Base-by-base conservation (phyloP, 2,888 invertebrate species). In the Eristalis pertinax region DNA sequence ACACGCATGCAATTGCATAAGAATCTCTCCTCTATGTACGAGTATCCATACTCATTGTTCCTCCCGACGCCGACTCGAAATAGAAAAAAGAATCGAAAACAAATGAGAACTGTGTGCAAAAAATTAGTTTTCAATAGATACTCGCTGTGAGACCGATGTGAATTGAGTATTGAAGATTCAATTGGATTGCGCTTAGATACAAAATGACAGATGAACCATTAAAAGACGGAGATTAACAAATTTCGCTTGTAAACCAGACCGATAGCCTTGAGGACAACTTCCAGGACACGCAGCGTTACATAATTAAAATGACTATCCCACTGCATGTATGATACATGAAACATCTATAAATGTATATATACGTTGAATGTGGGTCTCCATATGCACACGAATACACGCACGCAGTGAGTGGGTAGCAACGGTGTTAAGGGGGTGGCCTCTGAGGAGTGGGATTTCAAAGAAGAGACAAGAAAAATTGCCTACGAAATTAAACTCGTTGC, bases 1-100 rank as follows among this genome's bases (percentile, higher is more conserved):
- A 84, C 79, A 87, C 87, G 87, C 87, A 86, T 83, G 86, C 83
- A 86, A 67, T 67, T 75, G 72, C 86, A 87, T 87, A 87, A 87
- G 87, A 84, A 79, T 68, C 60, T 73, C 72, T 76, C 50, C 50
- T 75, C 58, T 69, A 70, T 70, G 70, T 70, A 67, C 58, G 22
- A 22, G 68, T 24, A 41, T 67, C 41, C 19, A n/a, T 63, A 76
- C 83, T 79, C 83, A 84, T 79, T 84, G 79, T 80, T 76, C 68
- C 63, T 62, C 29, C 32, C 69, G 43, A 65, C 62, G 73, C 63
- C 60, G 60, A 62, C 35, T 43, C 62, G 38, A 35, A 60, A 60
- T 35, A 43, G 50, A 68, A 68, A 43, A 64, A 32, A 32, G 24
- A 60, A 43, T 74, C 32, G 63, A 58, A 68, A 76, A 13, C 19